Percentiles rank a stretch among this genome's conserved stretches.
These are phyloP conservation scores for Drosophila lacteicornis DNA, from an alignment of 1,140 invertebrate species.

Conservation along the genomic window DNA sequence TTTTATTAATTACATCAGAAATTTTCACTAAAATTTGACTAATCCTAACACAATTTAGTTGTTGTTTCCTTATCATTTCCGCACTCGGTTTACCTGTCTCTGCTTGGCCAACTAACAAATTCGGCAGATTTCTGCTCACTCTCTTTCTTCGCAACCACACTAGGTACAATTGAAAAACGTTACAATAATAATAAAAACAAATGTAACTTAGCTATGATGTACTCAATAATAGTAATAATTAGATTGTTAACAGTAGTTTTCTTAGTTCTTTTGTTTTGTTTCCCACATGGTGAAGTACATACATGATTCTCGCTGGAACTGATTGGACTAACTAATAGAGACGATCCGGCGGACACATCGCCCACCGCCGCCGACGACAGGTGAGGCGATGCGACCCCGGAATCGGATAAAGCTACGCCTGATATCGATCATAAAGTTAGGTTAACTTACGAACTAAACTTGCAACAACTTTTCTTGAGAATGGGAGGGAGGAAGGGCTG, in stretches of 20 bases:
- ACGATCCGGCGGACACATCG: constrained; percentile 44
- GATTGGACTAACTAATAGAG: constrained; percentile 75
- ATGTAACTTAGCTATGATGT: constrained; percentile 59
- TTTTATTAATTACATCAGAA: constrained; percentile 75
- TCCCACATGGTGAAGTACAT: constrained; percentile 59
- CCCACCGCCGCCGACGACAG: too few species aligned
- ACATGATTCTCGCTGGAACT: constrained; percentile 66
- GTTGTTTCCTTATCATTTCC: constrained; percentile 17
- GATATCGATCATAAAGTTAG: constrained; percentile 67
- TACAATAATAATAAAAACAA: constrained; percentile 73
- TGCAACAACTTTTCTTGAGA: constrained; percentile 59
- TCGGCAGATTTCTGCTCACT: constrained; percentile 25
- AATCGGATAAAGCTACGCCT: constrained; percentile 74
- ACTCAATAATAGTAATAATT: constrained; percentile 53
- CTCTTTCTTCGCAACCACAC: constrained; percentile 44
- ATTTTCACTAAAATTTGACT: constrained; percentile 77
- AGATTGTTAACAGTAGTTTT: constrained; percentile 64
- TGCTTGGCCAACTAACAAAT: constrained; percentile 64
- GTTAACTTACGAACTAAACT: constrained; percentile 70
- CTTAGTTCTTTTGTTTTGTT: constrained; percentile 31
- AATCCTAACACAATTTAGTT: constrained; percentile 65
- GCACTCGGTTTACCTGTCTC: constrained; percentile 27
- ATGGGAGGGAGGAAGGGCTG: constrained; percentile 3
- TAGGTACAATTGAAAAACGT: constrained; percentile 70
- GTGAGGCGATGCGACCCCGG: constrained; percentile 7